Evolutionary conservation across 2,113 vertebrate genomes (phyloP), one percentile per base, ranked within the genome.

Genomic region (Dicentrarchus labrax): DNA sequence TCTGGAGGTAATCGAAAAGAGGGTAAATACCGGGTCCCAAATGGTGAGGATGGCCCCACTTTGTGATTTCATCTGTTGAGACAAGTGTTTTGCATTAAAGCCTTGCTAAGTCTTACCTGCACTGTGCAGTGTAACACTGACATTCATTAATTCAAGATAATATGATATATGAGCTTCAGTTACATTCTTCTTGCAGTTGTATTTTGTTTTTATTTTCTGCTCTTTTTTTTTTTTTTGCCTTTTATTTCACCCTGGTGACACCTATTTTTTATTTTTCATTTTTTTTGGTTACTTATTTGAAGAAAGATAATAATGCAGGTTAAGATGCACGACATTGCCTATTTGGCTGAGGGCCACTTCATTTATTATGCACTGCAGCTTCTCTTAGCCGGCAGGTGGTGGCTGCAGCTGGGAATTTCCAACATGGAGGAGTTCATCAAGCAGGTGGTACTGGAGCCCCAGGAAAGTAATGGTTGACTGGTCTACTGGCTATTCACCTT

Each of bases 301-400:
- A 65, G 12, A 45, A 13, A 45, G 60, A 11, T 41, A 62, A n/a
- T 61, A 8, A 41, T 11, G 9, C 7, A 43, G 59, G 36, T 24
- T 39, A 38, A 36, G 12, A 68, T 47, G 45, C 72, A 67, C 5
- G 45, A 1, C 3, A 11, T 12, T 36, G 8, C 60, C 19, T 13
- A 0, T 47, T 47, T 43, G 41, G 39, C 60, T 36, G 50, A 12
- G 0, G 50, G 70, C 66, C 61, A 11, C 62, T 15, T 73, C 3
- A 64, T 86, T 68, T 61, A 68, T 84, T 66, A 88, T 84, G 78
- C 6, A 60, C 72, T 65, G 50, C 48, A 54, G 70, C 70, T 71
- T 48, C 56, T 85, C 22, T 48, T 51, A n/a, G 24, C 45, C 30
- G 64, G 68, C 8, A 78, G 78, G 72, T 87, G 83, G 72, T 60